Percentiles rank a stretch among this genome's conserved stretches.
Conservation (phyloP, 2,888 invertebrate genomes). For the Keiferia lycopersicella region DNA sequence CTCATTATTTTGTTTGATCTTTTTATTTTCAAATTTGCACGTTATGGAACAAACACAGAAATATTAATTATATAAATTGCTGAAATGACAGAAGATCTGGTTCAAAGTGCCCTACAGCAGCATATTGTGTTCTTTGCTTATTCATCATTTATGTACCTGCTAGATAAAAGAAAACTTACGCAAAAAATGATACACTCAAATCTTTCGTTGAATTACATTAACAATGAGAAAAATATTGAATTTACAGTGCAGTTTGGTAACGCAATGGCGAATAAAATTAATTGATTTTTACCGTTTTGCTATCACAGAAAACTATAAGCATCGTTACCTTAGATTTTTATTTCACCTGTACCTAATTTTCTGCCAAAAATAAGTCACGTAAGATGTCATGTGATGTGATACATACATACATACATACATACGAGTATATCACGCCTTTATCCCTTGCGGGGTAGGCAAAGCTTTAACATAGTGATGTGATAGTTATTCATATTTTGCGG, state of each 20-base stretch:
- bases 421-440: too few species aligned
- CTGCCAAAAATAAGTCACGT: too few species aligned
- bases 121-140: background rate
- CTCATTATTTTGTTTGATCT: background rate
- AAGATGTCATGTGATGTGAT: too few species aligned
- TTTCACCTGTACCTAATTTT: too few species aligned
- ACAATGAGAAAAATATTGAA: background rate
- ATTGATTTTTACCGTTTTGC: background rate
- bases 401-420: too few species aligned
- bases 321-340: too few species aligned
- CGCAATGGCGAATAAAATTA: slow-evolving; percentile 15
- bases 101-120: background rate
- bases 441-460: too few species aligned
- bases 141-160: background rate
- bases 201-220: slow-evolving; percentile 20
- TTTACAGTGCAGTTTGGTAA: slow-evolving; percentile 19
- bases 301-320: too few species aligned
- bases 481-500: too few species aligned
- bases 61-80: background rate
- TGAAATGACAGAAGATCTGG: background rate
- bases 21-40: background rate
- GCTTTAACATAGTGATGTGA: too few species aligned
- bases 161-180: background rate
- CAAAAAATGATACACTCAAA: slow-evolving; percentile 23
- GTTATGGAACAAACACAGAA: background rate